These are phyloP conservation scores for Tridacna crocea DNA, from an alignment of 2,888 invertebrate species.

Conservation along the genomic window DNA sequence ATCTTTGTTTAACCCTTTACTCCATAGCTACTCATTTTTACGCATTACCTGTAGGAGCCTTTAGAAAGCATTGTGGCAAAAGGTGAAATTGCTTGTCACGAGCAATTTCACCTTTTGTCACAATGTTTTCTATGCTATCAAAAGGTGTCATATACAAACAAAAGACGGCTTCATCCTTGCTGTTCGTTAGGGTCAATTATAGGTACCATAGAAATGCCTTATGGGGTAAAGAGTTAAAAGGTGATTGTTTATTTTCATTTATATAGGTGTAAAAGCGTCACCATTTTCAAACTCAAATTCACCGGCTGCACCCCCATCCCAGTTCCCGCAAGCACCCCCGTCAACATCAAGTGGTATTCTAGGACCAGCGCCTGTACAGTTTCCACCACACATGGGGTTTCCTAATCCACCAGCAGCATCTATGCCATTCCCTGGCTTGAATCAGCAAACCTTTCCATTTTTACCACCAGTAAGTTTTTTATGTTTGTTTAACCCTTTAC, in stretches of 20 bases:
- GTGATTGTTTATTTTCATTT: not conserved
- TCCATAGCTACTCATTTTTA: too few species aligned
- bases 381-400: constrained; percentile 44
- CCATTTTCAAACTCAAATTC: constrained; percentile 50
- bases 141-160: too few species aligned
- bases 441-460: constrained; percentile 52
- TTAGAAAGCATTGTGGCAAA: too few species aligned
- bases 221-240: too few species aligned
- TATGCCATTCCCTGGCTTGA: constrained; percentile 48
- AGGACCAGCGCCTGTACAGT: constrained; percentile 33
- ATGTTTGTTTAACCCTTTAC: not conserved
- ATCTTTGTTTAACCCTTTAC: too few species aligned
- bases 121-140: too few species aligned
- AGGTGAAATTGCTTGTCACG: too few species aligned
- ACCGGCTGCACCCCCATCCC: constrained; percentile 41
- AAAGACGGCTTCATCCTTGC: too few species aligned
- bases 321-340: constrained; percentile 49
- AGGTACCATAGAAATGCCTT: too few species aligned
- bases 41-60: too few species aligned
- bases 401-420: constrained; percentile 41
- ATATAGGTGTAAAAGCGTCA: constrained; percentile 20
- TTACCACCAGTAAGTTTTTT: constrained; percentile 49
- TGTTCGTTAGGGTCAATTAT: too few species aligned
- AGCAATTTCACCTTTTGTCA: too few species aligned
- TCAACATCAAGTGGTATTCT: constrained; percentile 30